Conservation (phyloP, 2,888 invertebrate species). For the Synergus japonicus region DNA sequence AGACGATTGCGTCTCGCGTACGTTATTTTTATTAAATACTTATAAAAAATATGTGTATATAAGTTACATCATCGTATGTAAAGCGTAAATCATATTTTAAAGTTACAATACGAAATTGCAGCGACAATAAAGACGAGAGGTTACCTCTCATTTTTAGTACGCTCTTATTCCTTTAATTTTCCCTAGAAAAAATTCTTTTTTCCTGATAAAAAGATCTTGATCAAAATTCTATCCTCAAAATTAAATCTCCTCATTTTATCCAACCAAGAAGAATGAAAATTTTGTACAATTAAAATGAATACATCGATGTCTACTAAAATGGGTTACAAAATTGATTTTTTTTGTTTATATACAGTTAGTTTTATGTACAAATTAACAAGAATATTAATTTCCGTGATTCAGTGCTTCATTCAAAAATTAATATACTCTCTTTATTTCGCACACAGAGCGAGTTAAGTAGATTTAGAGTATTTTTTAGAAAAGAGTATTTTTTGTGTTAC, state of each 20-base stretch:
- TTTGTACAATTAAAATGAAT: conserved; percentile 10
- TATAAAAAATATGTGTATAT: conserved; percentile 77
- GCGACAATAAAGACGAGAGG: conserved; percentile 27
- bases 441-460: conserved; percentile 12
- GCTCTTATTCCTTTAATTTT: neutral
- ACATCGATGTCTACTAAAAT: conserved; percentile 5
- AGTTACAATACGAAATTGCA: conserved; percentile 19
- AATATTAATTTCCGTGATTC: conserved; percentile 2
- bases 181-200: neutral
- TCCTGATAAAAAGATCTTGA: neutral
- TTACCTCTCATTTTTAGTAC: conserved; percentile 26
- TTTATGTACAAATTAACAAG: conserved; percentile 11
- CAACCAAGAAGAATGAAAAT: neutral
- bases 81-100: conserved; percentile 69
- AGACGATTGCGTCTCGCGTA: conserved; percentile 20
- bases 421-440: conserved; percentile 3
- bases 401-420: neutral
- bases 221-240: too few relatives aligned
- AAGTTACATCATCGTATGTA: conserved; percentile 73
- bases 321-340: conserved; percentile 37
- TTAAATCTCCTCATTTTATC: too few relatives aligned
- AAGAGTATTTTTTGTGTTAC: neutral
- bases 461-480: conserved; percentile 37
- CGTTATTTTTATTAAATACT: conserved; percentile 75
- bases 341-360: conserved; percentile 8